Conservation (phyloP, 2,888 invertebrate genomes). For the Bellardia bayeri region DNA sequence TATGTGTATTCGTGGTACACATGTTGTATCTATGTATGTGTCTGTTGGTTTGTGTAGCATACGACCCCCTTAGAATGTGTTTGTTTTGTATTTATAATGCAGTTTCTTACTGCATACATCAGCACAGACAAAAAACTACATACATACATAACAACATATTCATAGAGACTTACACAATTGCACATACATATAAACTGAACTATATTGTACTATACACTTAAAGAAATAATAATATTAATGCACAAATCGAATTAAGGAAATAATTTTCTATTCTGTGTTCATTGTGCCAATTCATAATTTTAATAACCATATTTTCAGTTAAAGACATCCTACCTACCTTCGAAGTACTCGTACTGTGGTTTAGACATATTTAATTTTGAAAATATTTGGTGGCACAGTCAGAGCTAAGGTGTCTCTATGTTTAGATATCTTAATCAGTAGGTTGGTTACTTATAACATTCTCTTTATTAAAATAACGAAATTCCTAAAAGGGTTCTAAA, state of each 20-base stretch:
- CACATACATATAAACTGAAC: background rate
- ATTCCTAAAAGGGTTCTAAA: no score
- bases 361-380: no score
- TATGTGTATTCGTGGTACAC: slow-evolving; percentile 4
- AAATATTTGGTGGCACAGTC: no score
- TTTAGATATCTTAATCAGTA: no score
- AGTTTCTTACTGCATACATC: slow-evolving; percentile 45
- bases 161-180: background rate
- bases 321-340: no score
- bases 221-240: slow-evolving; percentile 13
- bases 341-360: no score
- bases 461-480: no score
- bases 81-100: slow-evolving; percentile 53
- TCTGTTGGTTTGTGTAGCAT: background rate
- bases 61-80: slow-evolving; percentile 19
- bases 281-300: no score
- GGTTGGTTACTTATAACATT: no score
- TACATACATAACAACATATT: background rate
- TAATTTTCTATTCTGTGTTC: background rate
- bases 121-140: slow-evolving; percentile 5
- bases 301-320: no score
- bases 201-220: background rate
- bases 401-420: no score
- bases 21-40: background rate
- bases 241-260: background rate